These are phyloP conservation scores for Metellina segmentata DNA, from an alignment of 2,888 invertebrate species.

Conservation along the genomic window DNA sequence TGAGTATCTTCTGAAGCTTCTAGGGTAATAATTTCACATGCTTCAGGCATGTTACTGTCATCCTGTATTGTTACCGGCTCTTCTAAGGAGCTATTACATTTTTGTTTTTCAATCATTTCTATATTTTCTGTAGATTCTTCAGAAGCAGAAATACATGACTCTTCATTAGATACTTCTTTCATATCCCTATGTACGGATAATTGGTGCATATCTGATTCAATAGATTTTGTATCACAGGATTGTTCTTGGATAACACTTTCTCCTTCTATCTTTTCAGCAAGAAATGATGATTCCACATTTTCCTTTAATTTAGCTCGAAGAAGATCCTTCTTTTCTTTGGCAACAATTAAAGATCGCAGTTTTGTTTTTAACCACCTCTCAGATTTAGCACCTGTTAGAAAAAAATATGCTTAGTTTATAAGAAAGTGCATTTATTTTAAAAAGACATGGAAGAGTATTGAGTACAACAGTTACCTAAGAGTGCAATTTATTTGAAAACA, in stretches of 20 bases:
- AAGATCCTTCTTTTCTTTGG: slow-evolving; percentile 39
- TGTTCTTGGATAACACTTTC: slow-evolving; percentile 12
- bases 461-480: too few species aligned
- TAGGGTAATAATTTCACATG: too few species aligned
- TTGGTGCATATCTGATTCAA: background rate
- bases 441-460: too few species aligned
- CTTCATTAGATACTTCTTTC: background rate
- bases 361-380: slow-evolving; percentile 72
- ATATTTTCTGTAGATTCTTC: background rate
- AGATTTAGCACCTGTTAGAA: slow-evolving; percentile 65
- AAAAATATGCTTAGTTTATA: background rate
- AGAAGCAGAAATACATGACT: background rate
- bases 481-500: too few species aligned
- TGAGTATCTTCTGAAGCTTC: background rate
- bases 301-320: slow-evolving; percentile 9
- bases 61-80: too few species aligned
- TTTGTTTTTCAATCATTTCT: slow-evolving; percentile 7
- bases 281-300: background rate
- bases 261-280: background rate
- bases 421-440: too few species aligned
- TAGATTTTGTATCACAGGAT: background rate
- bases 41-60: too few species aligned
- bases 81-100: background rate
- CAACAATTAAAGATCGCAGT: slow-evolving; percentile 49
- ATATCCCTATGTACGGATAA: background rate